These are phyloP conservation scores for Plagiodera versicolora DNA, from an alignment of 2,888 invertebrate genomes.

Conservation along the genomic window DNA sequence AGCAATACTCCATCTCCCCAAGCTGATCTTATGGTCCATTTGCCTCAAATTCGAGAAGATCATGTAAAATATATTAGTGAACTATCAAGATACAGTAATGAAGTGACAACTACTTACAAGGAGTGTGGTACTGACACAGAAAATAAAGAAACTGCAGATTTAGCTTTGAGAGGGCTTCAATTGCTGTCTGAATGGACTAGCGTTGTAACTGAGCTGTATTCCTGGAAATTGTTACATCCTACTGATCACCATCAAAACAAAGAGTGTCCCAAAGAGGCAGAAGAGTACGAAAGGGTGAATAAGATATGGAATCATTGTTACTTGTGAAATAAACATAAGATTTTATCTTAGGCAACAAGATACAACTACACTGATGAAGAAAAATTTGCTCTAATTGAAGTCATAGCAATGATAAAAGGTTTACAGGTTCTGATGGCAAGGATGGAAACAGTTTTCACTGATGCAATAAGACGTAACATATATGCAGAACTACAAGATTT, in stretches of 20 bases:
- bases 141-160: slow-evolving; percentile 86
- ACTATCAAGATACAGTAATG: slow-evolving; percentile 86
- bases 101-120: slow-evolving; percentile 90
- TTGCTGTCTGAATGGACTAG: slow-evolving; percentile 96
- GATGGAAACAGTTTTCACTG: slow-evolving; percentile 95
- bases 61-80: slow-evolving; percentile 97
- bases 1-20: slow-evolving; percentile 84
- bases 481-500: slow-evolving; percentile 97
- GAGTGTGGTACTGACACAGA: slow-evolving; percentile 90
- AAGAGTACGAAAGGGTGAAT: slow-evolving; percentile 91
- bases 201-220: slow-evolving; percentile 93
- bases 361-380: slow-evolving; percentile 93
- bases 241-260: slow-evolving; percentile 96
- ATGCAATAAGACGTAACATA: slow-evolving; percentile 87
- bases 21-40: slow-evolving; percentile 91
- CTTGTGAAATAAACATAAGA: not conserved
- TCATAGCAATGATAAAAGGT: slow-evolving; percentile 99
- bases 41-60: slow-evolving; percentile 93
- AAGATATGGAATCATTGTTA: not conserved
- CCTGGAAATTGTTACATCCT: slow-evolving; percentile 97
- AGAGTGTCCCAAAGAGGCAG: slow-evolving; percentile 93
- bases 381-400: slow-evolving; percentile 96
- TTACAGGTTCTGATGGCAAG: slow-evolving; percentile 94
- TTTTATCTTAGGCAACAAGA: slow-evolving; percentile 68
- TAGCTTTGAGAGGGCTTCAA: slow-evolving; percentile 90